Evolutionary conservation across 2,888 invertebrate genomes (phyloP).

Genomic region (Boloria euphrosyne): DNA sequence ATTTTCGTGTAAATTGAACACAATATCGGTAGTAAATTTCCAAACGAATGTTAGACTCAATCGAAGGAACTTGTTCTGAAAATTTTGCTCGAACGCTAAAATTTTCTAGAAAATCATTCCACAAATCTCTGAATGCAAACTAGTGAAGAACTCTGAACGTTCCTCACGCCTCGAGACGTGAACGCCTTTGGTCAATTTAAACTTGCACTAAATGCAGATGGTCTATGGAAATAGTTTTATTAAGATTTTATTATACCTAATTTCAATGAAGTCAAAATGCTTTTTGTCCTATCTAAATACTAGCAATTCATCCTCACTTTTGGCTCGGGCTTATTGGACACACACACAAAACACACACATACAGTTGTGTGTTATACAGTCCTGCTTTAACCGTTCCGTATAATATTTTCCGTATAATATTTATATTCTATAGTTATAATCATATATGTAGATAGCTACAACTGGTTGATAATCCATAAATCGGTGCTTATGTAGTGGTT

Average conservation of each 20-base stretch:
- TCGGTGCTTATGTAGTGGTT: neutral
- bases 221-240: slow-evolving; percentile 27
- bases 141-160: slow-evolving; percentile 29
- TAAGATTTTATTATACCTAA: slow-evolving; percentile 23
- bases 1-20: slow-evolving; percentile 7
- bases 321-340: too few species aligned
- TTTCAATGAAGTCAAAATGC: slow-evolving; percentile 28
- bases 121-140: slow-evolving; percentile 45
- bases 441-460: neutral
- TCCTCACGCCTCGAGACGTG: slow-evolving; percentile 31
- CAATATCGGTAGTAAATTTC: slow-evolving; percentile 12
- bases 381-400: too few species aligned
- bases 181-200: slow-evolving; percentile 62
- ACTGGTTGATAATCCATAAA: neutral
- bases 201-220: slow-evolving; percentile 45
- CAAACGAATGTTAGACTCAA: slow-evolving; percentile 18
- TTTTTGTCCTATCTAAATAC: slow-evolving; percentile 4
- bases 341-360: too few species aligned
- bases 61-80: slow-evolving; percentile 16
- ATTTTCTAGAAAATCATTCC: slow-evolving; percentile 45
- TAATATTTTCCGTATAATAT: too few species aligned
- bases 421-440: too few species aligned
- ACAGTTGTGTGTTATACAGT: too few species aligned
- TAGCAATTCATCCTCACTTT: too few species aligned
- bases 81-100: slow-evolving; percentile 26